These are phyloP conservation scores for Brachyptera putata DNA, from an alignment of 2,888 invertebrate genomes.

Conservation along the genomic window DNA sequence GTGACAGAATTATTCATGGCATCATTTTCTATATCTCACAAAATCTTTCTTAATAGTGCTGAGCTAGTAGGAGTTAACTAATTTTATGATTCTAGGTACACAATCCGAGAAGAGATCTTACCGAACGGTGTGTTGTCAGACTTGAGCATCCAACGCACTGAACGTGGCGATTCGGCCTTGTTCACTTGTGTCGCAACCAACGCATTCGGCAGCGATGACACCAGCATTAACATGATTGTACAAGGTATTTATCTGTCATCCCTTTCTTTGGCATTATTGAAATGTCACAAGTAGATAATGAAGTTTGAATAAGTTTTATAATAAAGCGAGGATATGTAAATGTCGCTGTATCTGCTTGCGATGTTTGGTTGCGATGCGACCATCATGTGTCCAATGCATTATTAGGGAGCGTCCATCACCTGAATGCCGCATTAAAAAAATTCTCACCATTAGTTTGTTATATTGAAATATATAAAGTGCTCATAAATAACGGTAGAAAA, in stretches of 20 bases:
- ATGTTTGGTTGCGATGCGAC: too few species aligned
- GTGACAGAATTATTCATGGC: too few species aligned
- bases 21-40: too few species aligned
- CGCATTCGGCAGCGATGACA: constrained; percentile 89
- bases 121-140: constrained; percentile 85
- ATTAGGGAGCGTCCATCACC: too few species aligned
- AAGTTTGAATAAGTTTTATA: background rate
- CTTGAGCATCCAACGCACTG: constrained; percentile 83
- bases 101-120: constrained; percentile 71
- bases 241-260: constrained; percentile 61
- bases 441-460: too few species aligned
- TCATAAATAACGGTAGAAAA: too few species aligned
- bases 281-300: background rate
- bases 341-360: background rate
- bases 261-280: too few species aligned
- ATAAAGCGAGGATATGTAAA: background rate
- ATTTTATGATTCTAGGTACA: constrained; percentile 42
- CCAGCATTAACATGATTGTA: constrained; percentile 92
- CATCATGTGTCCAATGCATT: too few species aligned
- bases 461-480: too few species aligned
- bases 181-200: constrained; percentile 92
- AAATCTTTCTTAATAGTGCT: too few species aligned
- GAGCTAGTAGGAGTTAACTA: too few species aligned
- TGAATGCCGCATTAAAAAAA: too few species aligned
- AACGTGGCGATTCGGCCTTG: constrained; percentile 81